These are phyloP conservation scores for Xiphophorus birchmanni DNA, from an alignment of 2,797 vertebrate species.

Conservation along the genomic window DNA sequence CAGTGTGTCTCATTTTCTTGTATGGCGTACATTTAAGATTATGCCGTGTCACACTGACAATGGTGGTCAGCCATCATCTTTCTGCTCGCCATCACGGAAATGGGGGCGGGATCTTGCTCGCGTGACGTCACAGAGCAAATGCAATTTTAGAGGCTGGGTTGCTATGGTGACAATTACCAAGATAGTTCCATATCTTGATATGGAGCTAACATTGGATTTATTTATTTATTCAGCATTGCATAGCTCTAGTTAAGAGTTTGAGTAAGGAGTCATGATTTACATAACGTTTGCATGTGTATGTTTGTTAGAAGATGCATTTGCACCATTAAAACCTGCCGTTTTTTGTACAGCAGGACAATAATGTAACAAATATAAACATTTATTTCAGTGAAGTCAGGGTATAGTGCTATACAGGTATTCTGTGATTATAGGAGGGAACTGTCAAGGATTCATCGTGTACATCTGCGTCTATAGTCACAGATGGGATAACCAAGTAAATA, in stretches of 20 bases:
- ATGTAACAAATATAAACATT: background rate
- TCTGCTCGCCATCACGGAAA: too few relatives aligned
- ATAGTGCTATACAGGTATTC: background rate
- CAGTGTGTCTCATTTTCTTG: too few relatives aligned
- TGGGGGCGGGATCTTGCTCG: too few relatives aligned
- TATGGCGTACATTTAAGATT: too few relatives aligned
- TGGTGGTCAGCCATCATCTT: too few relatives aligned
- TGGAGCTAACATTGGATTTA: background rate
- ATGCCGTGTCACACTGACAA: too few relatives aligned
- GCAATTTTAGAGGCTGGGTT: background rate
- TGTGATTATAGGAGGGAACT: background rate
- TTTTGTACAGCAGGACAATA: background rate
- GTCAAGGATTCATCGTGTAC: conserved; percentile 21
- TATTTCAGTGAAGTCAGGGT: background rate
- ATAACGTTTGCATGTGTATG: background rate
- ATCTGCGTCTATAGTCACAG: conserved; percentile 15
- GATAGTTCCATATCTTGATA: background rate
- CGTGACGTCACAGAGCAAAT: background rate
- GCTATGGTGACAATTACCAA: background rate
- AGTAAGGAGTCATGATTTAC: background rate
- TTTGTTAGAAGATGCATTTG: background rate
- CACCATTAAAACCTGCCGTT: background rate
- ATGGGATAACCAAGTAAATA: conserved; percentile 36
- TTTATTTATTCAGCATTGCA: background rate
- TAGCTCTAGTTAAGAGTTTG: background rate